A percentile compares a stretch with the other conserved stretches of the same genome.
These are phyloP conservation scores for Pseudomugil tenellus DNA, from an alignment of 2,797 vertebrate genomes.

Conservation along the genomic window DNA sequence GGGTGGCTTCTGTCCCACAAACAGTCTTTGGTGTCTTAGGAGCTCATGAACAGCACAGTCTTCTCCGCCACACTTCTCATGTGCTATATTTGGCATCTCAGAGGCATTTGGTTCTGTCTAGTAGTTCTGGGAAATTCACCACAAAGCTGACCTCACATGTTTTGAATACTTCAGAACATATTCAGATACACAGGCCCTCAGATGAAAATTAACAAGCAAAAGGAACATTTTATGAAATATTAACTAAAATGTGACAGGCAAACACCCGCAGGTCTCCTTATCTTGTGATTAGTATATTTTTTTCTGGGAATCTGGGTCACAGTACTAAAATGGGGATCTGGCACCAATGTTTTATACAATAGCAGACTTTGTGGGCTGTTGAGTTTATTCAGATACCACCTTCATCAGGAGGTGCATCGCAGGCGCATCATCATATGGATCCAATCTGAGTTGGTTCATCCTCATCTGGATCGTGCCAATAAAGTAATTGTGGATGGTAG, in stretches of 20 bases:
- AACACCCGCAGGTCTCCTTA: slow-evolving; percentile 31
- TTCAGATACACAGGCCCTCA: neutral
- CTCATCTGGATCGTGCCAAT: neutral
- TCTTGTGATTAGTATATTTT: slow-evolving; percentile 38
- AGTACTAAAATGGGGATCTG: slow-evolving; percentile 13
- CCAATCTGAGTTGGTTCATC: neutral
- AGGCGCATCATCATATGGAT: neutral
- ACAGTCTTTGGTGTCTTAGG: neutral
- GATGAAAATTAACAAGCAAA: slow-evolving; percentile 1
- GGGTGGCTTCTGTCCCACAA: neutral
- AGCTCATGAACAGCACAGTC: slow-evolving; percentile 31
- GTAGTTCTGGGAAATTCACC: slow-evolving; percentile 8
- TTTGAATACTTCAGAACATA: slow-evolving; percentile 7
- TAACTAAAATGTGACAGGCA: slow-evolving; percentile 1
- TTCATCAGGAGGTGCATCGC: slow-evolving; percentile 3
- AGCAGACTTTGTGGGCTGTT: slow-evolving; percentile 18
- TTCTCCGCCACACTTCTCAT: slow-evolving; percentile 6
- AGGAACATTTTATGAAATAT: neutral
- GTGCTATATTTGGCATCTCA: slow-evolving; percentile 24
- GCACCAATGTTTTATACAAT: slow-evolving; percentile 27
- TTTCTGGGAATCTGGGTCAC: slow-evolving; percentile 48
- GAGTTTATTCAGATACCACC: neutral
- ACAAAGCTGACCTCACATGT: slow-evolving; percentile 7
- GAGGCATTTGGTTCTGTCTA: slow-evolving; percentile 11
- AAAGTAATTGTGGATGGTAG: neutral